phyloP scores from a whole-genome alignment of 2,888 invertebrate genomes.

The Cerceris ruficornis region DNA sequence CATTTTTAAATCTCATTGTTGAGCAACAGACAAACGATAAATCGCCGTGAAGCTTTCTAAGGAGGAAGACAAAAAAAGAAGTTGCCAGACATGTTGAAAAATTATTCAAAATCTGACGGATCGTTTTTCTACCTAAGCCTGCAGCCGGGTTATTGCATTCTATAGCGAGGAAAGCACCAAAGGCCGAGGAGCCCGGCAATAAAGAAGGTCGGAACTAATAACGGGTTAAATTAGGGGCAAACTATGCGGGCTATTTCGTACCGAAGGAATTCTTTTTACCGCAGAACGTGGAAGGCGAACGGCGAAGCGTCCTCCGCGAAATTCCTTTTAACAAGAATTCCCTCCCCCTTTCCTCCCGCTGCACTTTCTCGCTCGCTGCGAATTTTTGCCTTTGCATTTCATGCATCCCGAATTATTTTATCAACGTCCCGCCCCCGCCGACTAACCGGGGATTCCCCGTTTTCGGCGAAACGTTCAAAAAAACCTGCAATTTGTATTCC shows the following conservation, averaged over 20 bases:
- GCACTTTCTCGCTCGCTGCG: constrained; percentile 13
- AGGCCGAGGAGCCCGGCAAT: constrained; percentile 61
- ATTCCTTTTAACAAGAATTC: constrained; percentile 43
- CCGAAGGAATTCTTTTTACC: constrained; percentile 38
- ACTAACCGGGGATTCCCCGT: too few species aligned
- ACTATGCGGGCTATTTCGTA: constrained; percentile 50
- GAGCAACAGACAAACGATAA: too few species aligned
- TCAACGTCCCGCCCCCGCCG: too few species aligned
- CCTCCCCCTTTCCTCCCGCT: constrained; percentile 8
- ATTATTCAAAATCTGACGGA: background rate
- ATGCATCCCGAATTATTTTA: background rate
- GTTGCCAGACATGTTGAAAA: too few species aligned
- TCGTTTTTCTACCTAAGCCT: constrained; percentile 1
- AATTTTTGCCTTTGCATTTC: background rate
- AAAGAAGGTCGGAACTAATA: constrained; percentile 70
- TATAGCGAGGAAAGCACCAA: constrained; percentile 38
- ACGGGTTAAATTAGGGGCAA: constrained; percentile 73
- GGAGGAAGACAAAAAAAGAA: too few species aligned
- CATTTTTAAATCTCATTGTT: too few species aligned
- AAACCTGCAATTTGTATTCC: background rate
- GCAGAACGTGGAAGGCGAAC: constrained; percentile 1
- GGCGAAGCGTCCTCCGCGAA: background rate
- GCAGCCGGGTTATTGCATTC: constrained; percentile 24
- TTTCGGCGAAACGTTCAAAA: too few species aligned
- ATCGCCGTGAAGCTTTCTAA: too few species aligned